phyloP scores from a whole-genome alignment of 2,888 invertebrate genomes.

The Pherbina coryleti region DNA sequence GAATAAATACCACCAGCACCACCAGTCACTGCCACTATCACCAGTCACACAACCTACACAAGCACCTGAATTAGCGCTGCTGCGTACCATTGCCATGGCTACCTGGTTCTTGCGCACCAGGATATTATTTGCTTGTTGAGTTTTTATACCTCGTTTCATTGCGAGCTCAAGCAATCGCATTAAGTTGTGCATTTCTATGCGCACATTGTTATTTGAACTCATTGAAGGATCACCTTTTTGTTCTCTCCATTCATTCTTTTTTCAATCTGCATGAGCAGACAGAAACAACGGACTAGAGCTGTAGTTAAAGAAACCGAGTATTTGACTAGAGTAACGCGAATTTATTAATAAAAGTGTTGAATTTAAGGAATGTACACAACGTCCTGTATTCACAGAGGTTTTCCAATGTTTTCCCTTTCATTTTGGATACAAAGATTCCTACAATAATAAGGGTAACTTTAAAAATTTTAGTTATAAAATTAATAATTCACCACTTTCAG shows the following conservation, averaged over 20 bases:
- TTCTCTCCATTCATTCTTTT: background rate
- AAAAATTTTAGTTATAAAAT: too few relatives aligned
- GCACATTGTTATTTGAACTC: background rate
- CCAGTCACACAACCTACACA: constrained; percentile 46
- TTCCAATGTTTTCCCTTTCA: too few relatives aligned
- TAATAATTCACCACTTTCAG: too few relatives aligned
- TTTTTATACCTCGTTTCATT: constrained; percentile 12
- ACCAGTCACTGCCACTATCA: background rate
- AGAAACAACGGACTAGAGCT: too few relatives aligned
- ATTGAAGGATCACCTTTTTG: constrained; percentile 8
- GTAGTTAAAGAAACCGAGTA: too few relatives aligned
- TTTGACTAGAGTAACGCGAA: too few relatives aligned
- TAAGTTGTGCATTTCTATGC: constrained; percentile 20
- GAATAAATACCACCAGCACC: background rate
- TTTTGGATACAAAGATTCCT: too few relatives aligned
- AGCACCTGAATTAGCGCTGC: background rate
- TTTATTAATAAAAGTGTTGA: too few relatives aligned
- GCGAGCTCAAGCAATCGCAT: background rate
- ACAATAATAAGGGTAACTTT: too few relatives aligned
- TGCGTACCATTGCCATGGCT: background rate
- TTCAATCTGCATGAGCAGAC: too few relatives aligned
- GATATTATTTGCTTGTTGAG: constrained; percentile 22
- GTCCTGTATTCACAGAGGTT: too few relatives aligned
- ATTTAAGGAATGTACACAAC: too few relatives aligned
- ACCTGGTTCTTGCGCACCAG: background rate